phyloP scores from a whole-genome alignment of 2,797 vertebrate species.

The Pangasius macronema region DNA sequence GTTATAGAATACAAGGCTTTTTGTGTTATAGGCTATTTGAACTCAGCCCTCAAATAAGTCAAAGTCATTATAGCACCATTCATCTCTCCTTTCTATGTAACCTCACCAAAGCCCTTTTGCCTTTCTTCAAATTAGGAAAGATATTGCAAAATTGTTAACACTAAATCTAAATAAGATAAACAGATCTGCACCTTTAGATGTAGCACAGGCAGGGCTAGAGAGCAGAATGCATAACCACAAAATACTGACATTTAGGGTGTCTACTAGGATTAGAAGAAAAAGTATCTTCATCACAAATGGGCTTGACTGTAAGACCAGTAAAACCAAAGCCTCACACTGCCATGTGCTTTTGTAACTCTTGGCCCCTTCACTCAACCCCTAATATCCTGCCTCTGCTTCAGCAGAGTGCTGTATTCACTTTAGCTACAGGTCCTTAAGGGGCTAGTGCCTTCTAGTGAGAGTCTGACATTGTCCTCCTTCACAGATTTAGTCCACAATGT shows the following conservation, averaged over 20 bases:
- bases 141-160: conserved; percentile 20
- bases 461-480: conserved; percentile 18
- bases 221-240: conserved; percentile 16
- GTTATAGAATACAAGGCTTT: conserved; percentile 40
- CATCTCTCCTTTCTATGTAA: conserved; percentile 6
- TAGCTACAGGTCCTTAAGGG: conserved; percentile 37
- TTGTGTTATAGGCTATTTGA: conserved; percentile 21
- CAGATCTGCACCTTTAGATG: conserved; percentile 33
- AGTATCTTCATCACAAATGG: conserved; percentile 23
- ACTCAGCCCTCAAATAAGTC: conserved; percentile 23
- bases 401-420: conserved; percentile 33
- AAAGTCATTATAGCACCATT: conserved; percentile 15
- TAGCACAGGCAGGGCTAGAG: not conserved
- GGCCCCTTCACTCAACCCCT: not conserved
- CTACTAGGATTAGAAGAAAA: conserved; percentile 11
- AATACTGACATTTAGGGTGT: conserved; percentile 22
- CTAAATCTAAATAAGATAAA: conserved; percentile 30
- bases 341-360: conserved; percentile 8
- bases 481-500: conserved; percentile 23
- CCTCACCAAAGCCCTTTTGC: not conserved
- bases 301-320: conserved; percentile 8
- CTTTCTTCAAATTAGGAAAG: conserved; percentile 7
- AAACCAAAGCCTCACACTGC: conserved; percentile 19
- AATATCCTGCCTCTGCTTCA: not conserved
- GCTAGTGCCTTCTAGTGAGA: conserved; percentile 26